phyloP scores from a whole-genome alignment of 2,797 vertebrate genomes.

The Rhinichthys osculus region DNA sequence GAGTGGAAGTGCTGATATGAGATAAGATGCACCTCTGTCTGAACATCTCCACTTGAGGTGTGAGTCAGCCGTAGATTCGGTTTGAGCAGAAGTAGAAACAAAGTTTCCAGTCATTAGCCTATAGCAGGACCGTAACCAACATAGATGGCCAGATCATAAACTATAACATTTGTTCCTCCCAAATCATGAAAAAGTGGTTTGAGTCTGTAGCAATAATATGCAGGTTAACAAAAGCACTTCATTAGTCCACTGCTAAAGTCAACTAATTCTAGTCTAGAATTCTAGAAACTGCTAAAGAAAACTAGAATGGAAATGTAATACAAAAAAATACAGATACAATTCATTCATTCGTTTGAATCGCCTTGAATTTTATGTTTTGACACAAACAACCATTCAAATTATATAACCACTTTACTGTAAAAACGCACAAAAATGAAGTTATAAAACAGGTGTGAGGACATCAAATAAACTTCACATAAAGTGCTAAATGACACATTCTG shows the following conservation, averaged over 20 bases:
- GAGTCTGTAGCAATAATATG: not conserved
- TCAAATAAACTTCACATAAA: not conserved
- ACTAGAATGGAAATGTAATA: not conserved
- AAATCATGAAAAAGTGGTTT: not conserved
- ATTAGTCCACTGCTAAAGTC: too few species aligned
- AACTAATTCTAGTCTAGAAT: too few species aligned
- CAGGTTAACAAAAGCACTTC: not conserved
- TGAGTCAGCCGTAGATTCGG: not conserved
- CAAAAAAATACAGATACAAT: not conserved
- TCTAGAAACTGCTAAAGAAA: too few species aligned
- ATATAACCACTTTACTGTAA: not conserved
- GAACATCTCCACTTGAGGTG: not conserved
- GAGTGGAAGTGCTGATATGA: slow-evolving; percentile 25
- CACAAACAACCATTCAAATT: not conserved
- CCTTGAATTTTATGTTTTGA: not conserved
- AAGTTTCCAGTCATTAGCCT: not conserved
- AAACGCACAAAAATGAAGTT: not conserved
- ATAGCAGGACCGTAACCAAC: not conserved
- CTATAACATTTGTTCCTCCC: not conserved
- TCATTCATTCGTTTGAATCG: not conserved
- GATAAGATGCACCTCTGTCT: slow-evolving; percentile 13
- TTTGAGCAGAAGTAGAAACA: not conserved
- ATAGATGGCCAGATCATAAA: not conserved
- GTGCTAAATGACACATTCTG: too few species aligned
- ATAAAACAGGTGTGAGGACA: not conserved